Conservation (phyloP, 2,888 invertebrate species). For the Trachelus troglodyta region DNA sequence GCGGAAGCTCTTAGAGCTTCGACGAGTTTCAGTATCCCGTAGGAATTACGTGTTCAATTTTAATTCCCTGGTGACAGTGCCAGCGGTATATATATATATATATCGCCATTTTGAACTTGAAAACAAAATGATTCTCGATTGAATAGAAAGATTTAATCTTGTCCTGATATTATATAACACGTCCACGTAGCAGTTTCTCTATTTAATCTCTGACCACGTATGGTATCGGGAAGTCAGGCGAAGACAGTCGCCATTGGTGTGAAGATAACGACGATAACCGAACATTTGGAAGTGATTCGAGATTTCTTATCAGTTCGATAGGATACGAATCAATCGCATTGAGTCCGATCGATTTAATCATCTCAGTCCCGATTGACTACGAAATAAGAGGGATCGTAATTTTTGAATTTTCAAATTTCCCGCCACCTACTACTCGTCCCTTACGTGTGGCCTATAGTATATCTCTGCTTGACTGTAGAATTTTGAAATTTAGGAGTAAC, state of each 20-base stretch:
- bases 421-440: background rate
- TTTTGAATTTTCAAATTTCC: background rate
- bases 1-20: background rate
- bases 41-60: background rate
- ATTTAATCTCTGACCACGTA: background rate
- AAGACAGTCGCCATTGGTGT: background rate
- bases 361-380: background rate
- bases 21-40: background rate
- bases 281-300: background rate
- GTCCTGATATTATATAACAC: background rate
- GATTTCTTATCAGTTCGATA: background rate
- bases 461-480: background rate
- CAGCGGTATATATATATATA: background rate
- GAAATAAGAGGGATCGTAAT: background rate
- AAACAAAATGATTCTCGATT: background rate
- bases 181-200: background rate
- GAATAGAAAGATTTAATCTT: background rate
- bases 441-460: background rate
- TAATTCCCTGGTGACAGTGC: background rate
- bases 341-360: background rate
- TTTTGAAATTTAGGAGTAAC: background rate
- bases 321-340: background rate
- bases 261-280: background rate
- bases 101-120: background rate
- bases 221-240: background rate